Evolutionary conservation across 2,113 vertebrate genomes (phyloP).

Genomic region (Willisornis vidua): DNA sequence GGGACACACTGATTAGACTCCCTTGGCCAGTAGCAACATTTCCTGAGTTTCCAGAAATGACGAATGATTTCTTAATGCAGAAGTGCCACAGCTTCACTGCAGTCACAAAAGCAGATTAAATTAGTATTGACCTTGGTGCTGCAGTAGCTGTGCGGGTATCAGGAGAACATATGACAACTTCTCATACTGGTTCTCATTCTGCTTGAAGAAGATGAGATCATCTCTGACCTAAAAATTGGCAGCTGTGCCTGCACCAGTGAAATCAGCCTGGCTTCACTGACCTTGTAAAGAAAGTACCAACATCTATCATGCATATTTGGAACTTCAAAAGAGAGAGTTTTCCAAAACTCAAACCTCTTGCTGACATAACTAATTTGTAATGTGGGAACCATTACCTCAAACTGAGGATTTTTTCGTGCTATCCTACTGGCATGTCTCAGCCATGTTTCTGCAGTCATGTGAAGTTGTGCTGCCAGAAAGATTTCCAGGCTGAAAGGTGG

Average conservation of each 20-base stretch:
- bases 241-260: slow-evolving; percentile 26
- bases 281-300: slow-evolving; percentile 44
- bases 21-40: slow-evolving; percentile 3
- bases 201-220: slow-evolving; percentile 60
- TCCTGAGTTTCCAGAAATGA: slow-evolving; percentile 61
- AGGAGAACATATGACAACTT: slow-evolving; percentile 1
- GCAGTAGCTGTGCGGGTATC: background rate
- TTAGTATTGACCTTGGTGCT: slow-evolving; percentile 63
- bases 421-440: background rate
- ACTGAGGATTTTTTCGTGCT: background rate
- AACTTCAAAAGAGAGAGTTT: slow-evolving; percentile 4
- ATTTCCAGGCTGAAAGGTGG: background rate
- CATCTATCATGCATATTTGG: background rate
- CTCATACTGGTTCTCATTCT: slow-evolving; percentile 22
- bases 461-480: background rate
- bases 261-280: slow-evolving; percentile 27
- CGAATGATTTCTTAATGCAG: slow-evolving; percentile 50
- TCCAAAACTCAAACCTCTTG: slow-evolving; percentile 15
- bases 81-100: slow-evolving; percentile 34
- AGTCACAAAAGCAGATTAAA: slow-evolving; percentile 62
- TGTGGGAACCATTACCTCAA: slow-evolving; percentile 2
- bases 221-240: slow-evolving; percentile 68
- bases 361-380: background rate
- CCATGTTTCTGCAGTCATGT: background rate
- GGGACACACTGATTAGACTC: background rate